A percentile compares a stretch with the other conserved stretches of the same genome.
phyloP scores from a whole-genome alignment of 2,113 vertebrate genomes.

The Zosterops lateralis region DNA sequence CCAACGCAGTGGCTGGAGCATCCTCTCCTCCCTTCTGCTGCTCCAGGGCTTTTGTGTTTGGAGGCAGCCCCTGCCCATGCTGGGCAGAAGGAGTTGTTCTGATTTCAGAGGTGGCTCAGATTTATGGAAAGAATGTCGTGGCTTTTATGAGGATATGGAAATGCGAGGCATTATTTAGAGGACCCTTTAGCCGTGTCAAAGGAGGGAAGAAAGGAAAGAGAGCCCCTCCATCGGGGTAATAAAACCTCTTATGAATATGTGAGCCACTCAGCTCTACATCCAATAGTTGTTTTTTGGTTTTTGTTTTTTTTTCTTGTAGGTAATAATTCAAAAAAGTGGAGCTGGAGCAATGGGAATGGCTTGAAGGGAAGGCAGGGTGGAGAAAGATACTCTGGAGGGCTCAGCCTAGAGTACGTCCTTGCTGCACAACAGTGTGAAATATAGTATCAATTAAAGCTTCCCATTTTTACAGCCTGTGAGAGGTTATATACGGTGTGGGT shows the following conservation, averaged over 20 bases:
- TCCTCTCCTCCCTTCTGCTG: background rate
- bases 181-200: background rate
- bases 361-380: background rate
- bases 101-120: background rate
- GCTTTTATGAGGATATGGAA: conserved; percentile 26
- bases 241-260: background rate
- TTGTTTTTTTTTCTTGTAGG: background rate
- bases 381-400: conserved; percentile 20
- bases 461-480: conserved; percentile 24
- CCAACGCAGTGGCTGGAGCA: fast-evolving
- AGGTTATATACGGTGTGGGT: conserved; percentile 31
- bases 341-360: background rate
- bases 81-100: background rate
- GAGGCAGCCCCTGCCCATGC: background rate
- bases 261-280: background rate
- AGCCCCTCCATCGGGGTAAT: background rate
- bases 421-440: conserved; percentile 63
- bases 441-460: conserved; percentile 66
- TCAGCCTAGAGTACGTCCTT: conserved; percentile 33
- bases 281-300: background rate
- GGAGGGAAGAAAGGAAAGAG: background rate
- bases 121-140: background rate
- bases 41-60: background rate
- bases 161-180: conserved; percentile 7
- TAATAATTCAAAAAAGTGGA: background rate